Base-by-base conservation (phyloP, 2,113 vertebrate genomes). In the Ctenodactylus gundi region DNA sequence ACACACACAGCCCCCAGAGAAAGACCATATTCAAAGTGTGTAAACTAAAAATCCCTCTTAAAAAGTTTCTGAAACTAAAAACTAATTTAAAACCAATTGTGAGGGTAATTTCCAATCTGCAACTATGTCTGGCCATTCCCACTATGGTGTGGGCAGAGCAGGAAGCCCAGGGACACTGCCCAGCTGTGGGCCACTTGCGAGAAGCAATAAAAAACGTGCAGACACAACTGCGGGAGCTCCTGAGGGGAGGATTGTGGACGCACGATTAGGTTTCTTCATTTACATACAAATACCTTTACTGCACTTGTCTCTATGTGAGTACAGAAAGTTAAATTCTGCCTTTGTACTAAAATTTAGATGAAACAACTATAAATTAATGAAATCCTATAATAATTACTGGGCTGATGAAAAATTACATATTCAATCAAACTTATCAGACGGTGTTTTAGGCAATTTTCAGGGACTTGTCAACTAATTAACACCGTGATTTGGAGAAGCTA, bases 101-200 rank as follows among this genome's bases (percentile, higher is more conserved):
- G 23, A 23, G 14, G 14, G 68, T 29, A 3, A 15, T 4, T 46
- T 77, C 80, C 64, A 29, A 49, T 21, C 82, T 44, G 29, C 17
- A 4, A 4, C 21, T 15, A 0, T 34, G 36, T 31, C 51, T 75
- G 21, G 29, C 31, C 44, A 5, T 15, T 51, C 11, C 1, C 2
- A 0, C 70, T 15, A 3, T 12, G 57, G 64, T 27, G 7, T 0
- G 20, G 60, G 25, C 0, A 20, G 70, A 51, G 31, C 4, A 21
- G 57, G 85, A n/a, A 13, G 2, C 6, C 49, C 44, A 21, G 67
- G 2, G n/a, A 2, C 0, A 0, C 0, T 21, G 9, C 4, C 58
- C 21, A 12, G 7, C 0, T 1, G 0, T 0, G 49, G 65, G 31
- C 23, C 21, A 1, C 7, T 23, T 5, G 6, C 21, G 13, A 29